phyloP scores from a whole-genome alignment of 2,797 vertebrate species.

The Gobionotothen gibberifrons region DNA sequence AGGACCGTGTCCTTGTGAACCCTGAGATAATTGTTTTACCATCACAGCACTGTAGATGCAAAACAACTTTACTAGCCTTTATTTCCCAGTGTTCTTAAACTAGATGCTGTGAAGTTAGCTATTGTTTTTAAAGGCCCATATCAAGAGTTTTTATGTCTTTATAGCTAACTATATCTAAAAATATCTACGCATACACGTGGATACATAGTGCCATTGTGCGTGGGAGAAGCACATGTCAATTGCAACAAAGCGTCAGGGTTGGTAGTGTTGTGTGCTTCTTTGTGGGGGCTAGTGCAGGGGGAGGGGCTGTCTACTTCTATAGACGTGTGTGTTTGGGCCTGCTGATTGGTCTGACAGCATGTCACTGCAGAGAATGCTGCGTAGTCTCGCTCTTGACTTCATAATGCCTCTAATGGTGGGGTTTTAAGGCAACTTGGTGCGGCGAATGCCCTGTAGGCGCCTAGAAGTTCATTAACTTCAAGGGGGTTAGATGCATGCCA shows the following conservation, averaged over 20 bases:
- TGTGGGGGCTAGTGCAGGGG: conserved; percentile 66
- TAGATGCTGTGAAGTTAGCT: conserved; percentile 33
- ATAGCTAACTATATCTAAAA: conserved; percentile 41
- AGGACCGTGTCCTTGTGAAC: conserved; percentile 38
- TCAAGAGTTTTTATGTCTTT: conserved; percentile 38
- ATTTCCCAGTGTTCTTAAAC: conserved; percentile 28
- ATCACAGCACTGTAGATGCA: conserved; percentile 18
- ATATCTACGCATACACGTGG: conserved; percentile 32
- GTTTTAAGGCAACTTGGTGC: conserved; percentile 58
- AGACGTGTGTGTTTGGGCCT: conserved; percentile 70
- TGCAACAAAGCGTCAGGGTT: conserved; percentile 71
- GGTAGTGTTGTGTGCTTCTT: conserved; percentile 53
- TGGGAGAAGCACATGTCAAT: conserved; percentile 69
- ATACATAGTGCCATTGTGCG: conserved; percentile 45
- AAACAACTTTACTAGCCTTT: conserved; percentile 22
- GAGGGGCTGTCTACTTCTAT: conserved; percentile 77
- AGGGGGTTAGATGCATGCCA: conserved; percentile 57
- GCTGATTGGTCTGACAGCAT: conserved; percentile 80
- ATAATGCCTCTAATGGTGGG: conserved; percentile 74
- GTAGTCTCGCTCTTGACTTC: conserved; percentile 67
- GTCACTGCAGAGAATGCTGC: conserved; percentile 70
- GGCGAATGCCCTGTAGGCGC: conserved; percentile 55
- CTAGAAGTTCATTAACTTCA: conserved; percentile 70
- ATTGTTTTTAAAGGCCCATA: conserved; percentile 13
- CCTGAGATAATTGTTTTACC: too few species aligned